Evolutionary conservation across 2,888 invertebrate genomes (phyloP).

Genomic region (Acrobasis repandana): DNA sequence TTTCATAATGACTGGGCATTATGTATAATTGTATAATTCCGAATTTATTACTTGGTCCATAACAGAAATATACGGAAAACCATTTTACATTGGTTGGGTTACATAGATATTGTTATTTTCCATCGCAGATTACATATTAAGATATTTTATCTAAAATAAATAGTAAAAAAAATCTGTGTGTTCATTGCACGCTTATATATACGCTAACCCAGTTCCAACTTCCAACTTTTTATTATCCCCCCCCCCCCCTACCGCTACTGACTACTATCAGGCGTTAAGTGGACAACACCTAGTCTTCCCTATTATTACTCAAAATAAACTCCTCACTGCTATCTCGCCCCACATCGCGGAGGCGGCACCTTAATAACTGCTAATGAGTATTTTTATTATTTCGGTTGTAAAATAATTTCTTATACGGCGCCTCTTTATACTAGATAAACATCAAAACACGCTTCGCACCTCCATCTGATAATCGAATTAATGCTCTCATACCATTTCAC

Average conservation of each 20-base stretch:
- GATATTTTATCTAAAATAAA: no score
- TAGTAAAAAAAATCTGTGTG: not conserved
- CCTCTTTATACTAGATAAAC: conserved; percentile 83
- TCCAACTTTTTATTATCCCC: not conserved
- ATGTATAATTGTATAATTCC: no score
- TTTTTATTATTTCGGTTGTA: conserved; percentile 81
- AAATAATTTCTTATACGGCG: conserved; percentile 80
- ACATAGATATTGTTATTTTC: no score
- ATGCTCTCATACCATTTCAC: conserved; percentile 80
- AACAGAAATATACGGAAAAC: no score
- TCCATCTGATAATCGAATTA: conserved; percentile 83
- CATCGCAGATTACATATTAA: no score
- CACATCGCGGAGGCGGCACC: conserved; percentile 73
- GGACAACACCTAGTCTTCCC: conserved; percentile 50
- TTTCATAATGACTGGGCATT: no score
- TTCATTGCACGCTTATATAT: not conserved
- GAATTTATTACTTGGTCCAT: no score
- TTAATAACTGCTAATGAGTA: conserved; percentile 81
- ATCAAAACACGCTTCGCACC: conserved; percentile 82
- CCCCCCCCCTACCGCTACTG: conserved; percentile 4
- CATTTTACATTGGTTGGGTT: no score
- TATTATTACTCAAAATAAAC: conserved; percentile 70
- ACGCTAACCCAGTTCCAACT: not conserved
- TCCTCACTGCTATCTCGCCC: conserved; percentile 72
- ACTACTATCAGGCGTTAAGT: conserved; percentile 33